Base-by-base conservation (phyloP, 2,113 vertebrate genomes). In the Galbula dea region DNA sequence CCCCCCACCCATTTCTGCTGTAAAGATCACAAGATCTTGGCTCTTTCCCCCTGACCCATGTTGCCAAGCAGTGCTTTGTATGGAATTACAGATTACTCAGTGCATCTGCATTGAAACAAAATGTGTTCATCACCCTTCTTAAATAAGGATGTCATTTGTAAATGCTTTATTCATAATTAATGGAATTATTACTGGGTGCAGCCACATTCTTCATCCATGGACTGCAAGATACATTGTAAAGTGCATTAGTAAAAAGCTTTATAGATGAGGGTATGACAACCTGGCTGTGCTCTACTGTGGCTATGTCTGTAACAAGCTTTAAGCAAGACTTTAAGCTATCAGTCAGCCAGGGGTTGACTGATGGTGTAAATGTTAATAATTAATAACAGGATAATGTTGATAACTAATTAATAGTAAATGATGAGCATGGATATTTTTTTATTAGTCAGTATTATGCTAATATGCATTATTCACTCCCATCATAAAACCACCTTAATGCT, bases 401-500 rank as follows among this genome's bases (percentile, higher is more conserved):
- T 92, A 85, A 45, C 80, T 83, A 93, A 94, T 92, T 91, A 94
- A 88, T 88, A 80, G 91, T 89, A 95, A 78, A 86, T 94, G 78
- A 90, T 94, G 86, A 95, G 87, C 93, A 95, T 88, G 80, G 86
- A 83, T 92, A 88, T 93, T 93, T 96, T 90, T 71, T 54, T 92
- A 95, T 88, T 66, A 84, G 85, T 90, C 66, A 89, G 91, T 80
- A 68, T 93, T 96, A 96, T 94, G 93, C 93, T 96, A 96, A 95
- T 95, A 91, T 78, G 73, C 72, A 95, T 95, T 95, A 95, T 94
- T 96, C 96, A 96, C 91, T 94, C 89, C n/a, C 88, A 89, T 94
- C 94, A 94, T 94, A 94, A 95, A 96, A 92, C 94, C 92, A 76
- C 3, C 36, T 89, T 86, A 72, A 68, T 71, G 89, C 94, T 74